These are phyloP conservation scores for Psophia crepitans DNA, from an alignment of 2,113 vertebrate species.

Conservation along the genomic window DNA sequence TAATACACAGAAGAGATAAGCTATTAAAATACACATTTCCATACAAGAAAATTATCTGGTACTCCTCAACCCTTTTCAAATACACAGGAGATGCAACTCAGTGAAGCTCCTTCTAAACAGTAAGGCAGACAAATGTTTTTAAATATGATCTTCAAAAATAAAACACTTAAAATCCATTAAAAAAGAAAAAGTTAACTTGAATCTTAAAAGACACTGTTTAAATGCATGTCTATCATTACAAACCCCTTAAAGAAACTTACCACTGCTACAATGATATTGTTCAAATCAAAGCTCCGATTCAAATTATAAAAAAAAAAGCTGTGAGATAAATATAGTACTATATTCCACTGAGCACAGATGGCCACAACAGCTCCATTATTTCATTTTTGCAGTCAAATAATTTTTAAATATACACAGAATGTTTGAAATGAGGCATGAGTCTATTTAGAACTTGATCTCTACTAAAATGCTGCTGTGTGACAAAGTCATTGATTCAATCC, in stretches of 20 bases:
- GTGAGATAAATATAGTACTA: background rate
- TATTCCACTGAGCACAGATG: background rate
- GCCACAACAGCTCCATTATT: background rate
- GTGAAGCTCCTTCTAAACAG: background rate
- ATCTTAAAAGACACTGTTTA: background rate
- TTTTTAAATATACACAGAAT: background rate
- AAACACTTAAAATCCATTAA: background rate
- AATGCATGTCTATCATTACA: background rate
- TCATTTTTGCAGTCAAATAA: background rate
- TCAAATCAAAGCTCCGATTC: background rate
- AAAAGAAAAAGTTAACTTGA: background rate
- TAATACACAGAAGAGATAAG: constrained; percentile 36
- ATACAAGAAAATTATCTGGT: background rate
- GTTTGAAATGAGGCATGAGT: background rate
- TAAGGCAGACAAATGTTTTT: background rate
- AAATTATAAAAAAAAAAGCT: background rate
- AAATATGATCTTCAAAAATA: background rate
- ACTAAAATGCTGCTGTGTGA: background rate
- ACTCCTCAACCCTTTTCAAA: background rate
- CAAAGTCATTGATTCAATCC: background rate
- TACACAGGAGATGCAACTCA: background rate
- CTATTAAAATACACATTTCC: background rate
- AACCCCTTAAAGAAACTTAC: background rate
- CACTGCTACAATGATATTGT: background rate
- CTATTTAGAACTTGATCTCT: background rate